Percentiles rank a stretch among this genome's conserved stretches.
Evolutionary conservation across 2,797 vertebrate species (phyloP).

Genomic region (Tokudaia tokunoshimensis): DNA sequence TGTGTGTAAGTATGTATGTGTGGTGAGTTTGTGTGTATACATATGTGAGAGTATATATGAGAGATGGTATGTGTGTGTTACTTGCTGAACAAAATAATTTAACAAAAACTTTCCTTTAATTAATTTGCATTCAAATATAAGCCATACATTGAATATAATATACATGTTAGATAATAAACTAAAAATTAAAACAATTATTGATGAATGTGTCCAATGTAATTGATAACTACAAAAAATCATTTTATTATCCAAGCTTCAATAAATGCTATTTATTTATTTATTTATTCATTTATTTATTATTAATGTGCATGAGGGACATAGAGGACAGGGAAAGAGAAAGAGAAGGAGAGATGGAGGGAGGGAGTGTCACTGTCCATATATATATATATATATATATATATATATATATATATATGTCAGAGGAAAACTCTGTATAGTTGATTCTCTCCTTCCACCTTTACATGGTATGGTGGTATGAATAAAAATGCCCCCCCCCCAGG

Average conservation of each 20-base stretch:
- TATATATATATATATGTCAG: background rate
- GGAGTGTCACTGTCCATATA: no score
- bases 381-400: background rate
- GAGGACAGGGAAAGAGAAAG: no score
- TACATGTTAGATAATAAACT: background rate
- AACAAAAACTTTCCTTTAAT: conserved; percentile 16
- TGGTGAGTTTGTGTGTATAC: background rate
- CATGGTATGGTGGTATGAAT: background rate
- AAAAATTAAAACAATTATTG: conserved; percentile 41
- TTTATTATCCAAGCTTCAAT: conserved; percentile 25
- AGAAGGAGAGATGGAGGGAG: background rate
- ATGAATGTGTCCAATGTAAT: conserved; percentile 7
- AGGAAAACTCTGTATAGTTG: background rate
- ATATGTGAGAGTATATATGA: background rate
- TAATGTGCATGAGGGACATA: background rate
- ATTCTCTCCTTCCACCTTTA: background rate
- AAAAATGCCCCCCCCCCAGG: background rate
- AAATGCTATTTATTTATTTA: background rate
- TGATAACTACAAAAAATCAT: conserved; percentile 1
- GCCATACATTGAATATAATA: background rate
- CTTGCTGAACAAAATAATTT: conserved; percentile 54
- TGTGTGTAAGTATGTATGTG: background rate
- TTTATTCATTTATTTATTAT: background rate
- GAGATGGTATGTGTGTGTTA: background rate
- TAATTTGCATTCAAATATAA: conserved; percentile 56